Conservation (phyloP, 2,797 vertebrate genomes). For the Syncerus caffer region DNA sequence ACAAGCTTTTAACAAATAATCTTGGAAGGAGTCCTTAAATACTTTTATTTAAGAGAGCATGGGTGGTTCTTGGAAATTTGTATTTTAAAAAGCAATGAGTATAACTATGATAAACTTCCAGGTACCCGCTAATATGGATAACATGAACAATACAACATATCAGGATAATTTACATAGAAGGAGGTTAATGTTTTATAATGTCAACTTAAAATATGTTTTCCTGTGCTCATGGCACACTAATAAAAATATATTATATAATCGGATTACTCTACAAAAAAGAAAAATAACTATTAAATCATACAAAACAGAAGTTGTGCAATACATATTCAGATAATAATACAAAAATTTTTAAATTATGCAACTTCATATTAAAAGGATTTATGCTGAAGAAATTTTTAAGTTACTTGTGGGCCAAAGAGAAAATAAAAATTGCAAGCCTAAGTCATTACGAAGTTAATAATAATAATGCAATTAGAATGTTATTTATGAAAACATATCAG, state of each 20-base stretch:
- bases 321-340: neutral
- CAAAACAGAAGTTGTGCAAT: neutral
- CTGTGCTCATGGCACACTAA: neutral
- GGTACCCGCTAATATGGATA: neutral
- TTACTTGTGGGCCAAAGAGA: neutral
- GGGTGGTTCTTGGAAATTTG: neutral
- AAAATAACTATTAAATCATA: neutral
- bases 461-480: constrained; percentile 8
- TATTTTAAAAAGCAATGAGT: neutral
- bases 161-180: neutral
- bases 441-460: constrained; percentile 32
- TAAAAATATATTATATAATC: neutral
- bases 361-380: neutral
- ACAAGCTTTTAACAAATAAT: neutral
- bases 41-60: neutral
- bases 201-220: neutral
- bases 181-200: neutral
- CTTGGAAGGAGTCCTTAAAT: neutral
- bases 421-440: constrained; percentile 9
- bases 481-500: constrained; percentile 16
- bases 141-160: neutral
- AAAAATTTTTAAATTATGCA: neutral
- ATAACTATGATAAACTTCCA: neutral
- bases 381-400: constrained; percentile 12
- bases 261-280: neutral